Evolutionary conservation across 2,888 invertebrate genomes (phyloP).

Genomic region (Eupsilia transversa): DNA sequence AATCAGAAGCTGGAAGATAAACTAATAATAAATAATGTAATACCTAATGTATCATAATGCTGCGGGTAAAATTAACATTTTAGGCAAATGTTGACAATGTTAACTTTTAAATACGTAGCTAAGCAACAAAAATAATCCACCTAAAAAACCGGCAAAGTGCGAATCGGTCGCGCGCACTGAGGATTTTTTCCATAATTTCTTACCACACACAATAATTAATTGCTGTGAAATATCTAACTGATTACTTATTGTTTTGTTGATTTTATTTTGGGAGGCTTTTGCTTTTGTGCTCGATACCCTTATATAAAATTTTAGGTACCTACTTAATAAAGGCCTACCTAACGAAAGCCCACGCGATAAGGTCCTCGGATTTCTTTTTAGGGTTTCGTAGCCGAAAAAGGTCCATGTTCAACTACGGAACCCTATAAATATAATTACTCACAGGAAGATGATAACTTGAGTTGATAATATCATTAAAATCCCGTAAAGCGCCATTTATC

Average conservation of each 20-base stretch:
- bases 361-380: no score
- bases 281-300: no score
- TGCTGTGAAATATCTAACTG: no score
- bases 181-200: neutral
- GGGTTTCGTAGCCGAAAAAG: no score
- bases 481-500: neutral
- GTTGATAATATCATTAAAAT: conserved; percentile 15
- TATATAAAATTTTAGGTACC: no score
- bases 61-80: neutral
- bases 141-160: neutral
- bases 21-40: neutral
- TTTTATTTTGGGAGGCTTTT: no score
- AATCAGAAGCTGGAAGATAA: neutral
- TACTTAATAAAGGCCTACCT: no score
- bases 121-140: neutral
- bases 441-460: conserved; percentile 36
- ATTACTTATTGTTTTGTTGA: no score
- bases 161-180: neutral
- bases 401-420: neutral
- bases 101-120: neutral
- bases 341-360: no score
- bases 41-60: neutral
- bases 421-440: conserved; percentile 6
- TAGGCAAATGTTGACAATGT: no score
- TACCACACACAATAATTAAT: no score